Percentiles rank a stretch among this genome's conserved stretches.
Conservation (phyloP, 2,797 vertebrate genomes). For the Pempheris klunzingeri region DNA sequence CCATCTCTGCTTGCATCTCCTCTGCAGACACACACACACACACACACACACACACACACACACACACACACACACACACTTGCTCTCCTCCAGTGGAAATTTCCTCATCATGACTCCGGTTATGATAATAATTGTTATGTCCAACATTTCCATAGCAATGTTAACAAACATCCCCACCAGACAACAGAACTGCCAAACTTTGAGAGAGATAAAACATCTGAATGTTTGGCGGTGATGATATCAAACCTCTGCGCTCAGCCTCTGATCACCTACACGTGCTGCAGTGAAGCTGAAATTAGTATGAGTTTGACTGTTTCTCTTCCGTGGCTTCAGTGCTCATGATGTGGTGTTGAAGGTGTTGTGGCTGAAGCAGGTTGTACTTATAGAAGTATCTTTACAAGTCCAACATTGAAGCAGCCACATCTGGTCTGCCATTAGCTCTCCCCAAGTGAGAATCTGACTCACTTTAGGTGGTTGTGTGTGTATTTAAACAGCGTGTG, state of each 20-base stretch:
- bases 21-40: conserved; percentile 27
- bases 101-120: conserved; percentile 64
- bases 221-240: conserved; percentile 48
- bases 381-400: conserved; percentile 42
- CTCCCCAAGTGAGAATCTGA: conserved; percentile 38
- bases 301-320: conserved; percentile 27
- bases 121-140: conserved; percentile 72
- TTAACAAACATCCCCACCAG: conserved; percentile 65
- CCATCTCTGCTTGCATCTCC: conserved; percentile 47
- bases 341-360: conserved; percentile 50
- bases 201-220: conserved; percentile 59
- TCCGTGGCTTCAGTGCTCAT: conserved; percentile 22
- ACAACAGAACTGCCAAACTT: conserved; percentile 54
- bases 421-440: conserved; percentile 66
- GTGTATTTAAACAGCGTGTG: conserved; percentile 32
- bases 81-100: conserved; percentile 66
- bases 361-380: conserved; percentile 33
- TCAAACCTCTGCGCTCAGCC: conserved; percentile 5
- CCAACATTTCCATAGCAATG: conserved; percentile 73
- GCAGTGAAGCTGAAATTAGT: conserved; percentile 25
- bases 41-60: background rate
- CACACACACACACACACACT: background rate
- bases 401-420: conserved; percentile 59
- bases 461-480: conserved; percentile 39
- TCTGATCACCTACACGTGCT: conserved; percentile 14